phyloP scores from a whole-genome alignment of 2,797 vertebrate species.

The Syngnathus acus region DNA sequence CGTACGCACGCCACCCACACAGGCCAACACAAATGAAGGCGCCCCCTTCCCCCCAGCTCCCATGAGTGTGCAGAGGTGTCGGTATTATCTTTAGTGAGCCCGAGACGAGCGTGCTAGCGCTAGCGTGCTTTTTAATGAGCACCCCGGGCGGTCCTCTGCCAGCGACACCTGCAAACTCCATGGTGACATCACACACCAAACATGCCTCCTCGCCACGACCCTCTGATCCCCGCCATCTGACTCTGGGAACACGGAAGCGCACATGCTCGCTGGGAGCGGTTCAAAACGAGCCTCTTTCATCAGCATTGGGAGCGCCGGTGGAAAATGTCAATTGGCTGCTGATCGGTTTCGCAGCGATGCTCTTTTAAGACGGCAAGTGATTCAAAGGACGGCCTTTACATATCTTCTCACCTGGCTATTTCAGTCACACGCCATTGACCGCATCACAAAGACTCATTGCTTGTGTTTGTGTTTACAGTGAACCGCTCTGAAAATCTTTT shows the following conservation, averaged over 20 bases:
- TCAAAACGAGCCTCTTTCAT: conserved; percentile 48
- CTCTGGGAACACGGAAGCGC: conserved; percentile 43
- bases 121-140: conserved; percentile 76
- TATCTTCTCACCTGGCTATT: conserved; percentile 6
- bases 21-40: conserved; percentile 59
- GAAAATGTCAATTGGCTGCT: conserved; percentile 49
- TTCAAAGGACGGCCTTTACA: conserved; percentile 16
- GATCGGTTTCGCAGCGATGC: conserved; percentile 28
- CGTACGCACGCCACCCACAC: conserved; percentile 53
- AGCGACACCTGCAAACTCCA: conserved; percentile 62
- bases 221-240: conserved; percentile 70
- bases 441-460: not conserved
- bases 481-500: not conserved
- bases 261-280: conserved; percentile 36
- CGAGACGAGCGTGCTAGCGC: conserved; percentile 60
- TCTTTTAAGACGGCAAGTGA: conserved; percentile 34
- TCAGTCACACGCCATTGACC: too few relatives aligned
- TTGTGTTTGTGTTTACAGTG: not conserved
- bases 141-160: conserved; percentile 64
- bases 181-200: conserved; percentile 61
- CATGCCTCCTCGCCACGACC: conserved; percentile 61
- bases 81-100: conserved; percentile 58
- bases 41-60: conserved; percentile 47
- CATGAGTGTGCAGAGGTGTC: conserved; percentile 69
- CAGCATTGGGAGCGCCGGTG: conserved; percentile 21